Percentiles rank a stretch among this genome's conserved stretches.
phyloP scores from a whole-genome alignment of 2,113 vertebrate genomes.

The Ginglymostoma cirratum region DNA sequence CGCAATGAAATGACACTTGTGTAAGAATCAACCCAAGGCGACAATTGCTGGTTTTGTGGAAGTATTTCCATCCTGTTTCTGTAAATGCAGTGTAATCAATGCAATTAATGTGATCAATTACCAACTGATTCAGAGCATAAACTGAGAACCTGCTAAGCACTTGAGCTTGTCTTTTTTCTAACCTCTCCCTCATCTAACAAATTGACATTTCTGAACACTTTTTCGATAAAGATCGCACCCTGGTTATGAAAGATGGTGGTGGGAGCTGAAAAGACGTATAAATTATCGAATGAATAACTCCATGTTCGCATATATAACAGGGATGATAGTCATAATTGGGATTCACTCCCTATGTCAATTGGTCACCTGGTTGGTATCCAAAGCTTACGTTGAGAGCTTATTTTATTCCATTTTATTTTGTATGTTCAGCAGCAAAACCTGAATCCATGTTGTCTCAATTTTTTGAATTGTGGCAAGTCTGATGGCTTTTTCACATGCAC shows the following conservation, averaged over 20 bases:
- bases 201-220: neutral
- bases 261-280: neutral
- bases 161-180: neutral
- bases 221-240: neutral
- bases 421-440: neutral
- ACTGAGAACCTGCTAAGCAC: neutral
- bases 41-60: neutral
- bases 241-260: neutral
- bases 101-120: neutral
- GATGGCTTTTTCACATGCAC: neutral
- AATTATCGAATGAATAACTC: neutral
- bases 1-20: no score
- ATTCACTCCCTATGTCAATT: neutral
- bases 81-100: neutral
- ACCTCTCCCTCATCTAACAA: neutral
- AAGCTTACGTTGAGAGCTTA: neutral
- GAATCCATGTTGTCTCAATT: neutral
- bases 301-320: neutral
- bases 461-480: neutral
- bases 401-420: neutral
- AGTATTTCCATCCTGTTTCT: neutral
- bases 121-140: neutral
- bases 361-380: neutral
- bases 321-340: neutral
- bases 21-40: no score